Evolutionary conservation across 2,888 invertebrate genomes (phyloP).

Genomic region (Drosophila pegasa): DNA sequence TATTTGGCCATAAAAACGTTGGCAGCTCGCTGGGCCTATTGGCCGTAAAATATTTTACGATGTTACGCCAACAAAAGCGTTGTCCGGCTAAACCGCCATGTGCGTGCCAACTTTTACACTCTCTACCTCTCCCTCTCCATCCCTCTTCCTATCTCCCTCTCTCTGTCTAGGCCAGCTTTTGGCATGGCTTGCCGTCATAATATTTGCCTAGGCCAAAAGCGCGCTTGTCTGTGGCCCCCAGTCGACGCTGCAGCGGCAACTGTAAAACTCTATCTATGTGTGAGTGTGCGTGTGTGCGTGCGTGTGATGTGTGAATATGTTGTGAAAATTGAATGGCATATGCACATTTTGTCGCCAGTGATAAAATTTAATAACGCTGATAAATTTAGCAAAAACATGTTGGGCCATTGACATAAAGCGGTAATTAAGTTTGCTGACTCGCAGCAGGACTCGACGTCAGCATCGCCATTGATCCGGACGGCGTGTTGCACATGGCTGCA

Average conservation of each 20-base stretch:
- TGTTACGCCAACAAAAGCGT: constrained; percentile 68
- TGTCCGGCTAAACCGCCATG: constrained; percentile 48
- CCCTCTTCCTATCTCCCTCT: constrained; percentile 1
- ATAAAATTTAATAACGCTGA: constrained; percentile 84
- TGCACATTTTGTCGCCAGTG: constrained; percentile 80
- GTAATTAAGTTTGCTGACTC: constrained; percentile 82
- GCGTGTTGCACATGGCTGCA: constrained; percentile 23
- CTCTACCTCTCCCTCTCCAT: background rate
- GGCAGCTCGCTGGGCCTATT: constrained; percentile 63
- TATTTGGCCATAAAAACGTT: constrained; percentile 68
- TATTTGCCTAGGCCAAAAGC: constrained; percentile 73
- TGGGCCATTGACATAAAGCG: constrained; percentile 84
- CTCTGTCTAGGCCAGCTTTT: background rate
- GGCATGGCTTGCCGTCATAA: constrained; percentile 70
- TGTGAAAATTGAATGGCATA: constrained; percentile 78
- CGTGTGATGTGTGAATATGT: constrained; percentile 76
- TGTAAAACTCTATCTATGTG: constrained; percentile 31
- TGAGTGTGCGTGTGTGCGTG: constrained; percentile 24
- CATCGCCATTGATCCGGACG: constrained; percentile 8
- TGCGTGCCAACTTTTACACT: constrained; percentile 24
- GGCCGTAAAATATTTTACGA: constrained; percentile 80
- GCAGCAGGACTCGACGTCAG: constrained; percentile 52
- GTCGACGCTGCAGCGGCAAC: constrained; percentile 35
- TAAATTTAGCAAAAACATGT: constrained; percentile 84
- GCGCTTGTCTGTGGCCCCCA: constrained; percentile 32